Evolutionary conservation across 2,113 vertebrate genomes (phyloP), one percentile per base, ranked within the genome.

Genomic region (Phasianus colchicus): DNA sequence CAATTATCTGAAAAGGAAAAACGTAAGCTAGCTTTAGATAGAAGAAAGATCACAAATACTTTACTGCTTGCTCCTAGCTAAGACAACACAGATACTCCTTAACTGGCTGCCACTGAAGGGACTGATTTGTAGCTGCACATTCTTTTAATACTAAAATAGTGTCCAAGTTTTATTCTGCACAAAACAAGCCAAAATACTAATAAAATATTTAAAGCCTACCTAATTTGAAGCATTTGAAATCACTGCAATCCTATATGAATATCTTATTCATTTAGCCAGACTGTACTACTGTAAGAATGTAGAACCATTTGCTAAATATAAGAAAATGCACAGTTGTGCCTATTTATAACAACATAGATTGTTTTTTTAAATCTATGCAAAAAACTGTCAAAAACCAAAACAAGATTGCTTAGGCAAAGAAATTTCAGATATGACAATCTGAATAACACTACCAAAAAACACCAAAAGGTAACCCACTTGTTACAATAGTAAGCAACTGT

Each of bases 1-100:
- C 98, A 92, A 99, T 99, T 95, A 99, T 99, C 99, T 99, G 97
- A 60, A 96, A 94, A 77, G 38, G 15, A 91, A 79, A 74, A 77
- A 83, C 36, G 18, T 85, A 61, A 89, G 30, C 6, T 66, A 24
- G 0, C 22, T 92, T 76, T 48, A 78, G 21, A 73, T 66, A 11
- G 36, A 38, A 5, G 32, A 72, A 72, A 90, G 19, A 90, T 47
- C 61, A n/a, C 29, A 47, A 73, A 18, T 34, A 45, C 40, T 73
- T 74, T 66, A 94, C 32, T 84, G 47, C 45, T 88, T 92, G 34
- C 73, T 60, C 77, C 30, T 69, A 32, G 72, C 58, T 40, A 43
- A 45, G 27, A 27, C 91, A 83, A 72, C n/a, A 36, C 8, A 70
- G 65, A 61, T 48, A 47, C 8, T 34, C 29, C 34, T 66, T 10